Base-by-base conservation (phyloP, 2,113 vertebrate genomes). In the Promerops cafer region DNA sequence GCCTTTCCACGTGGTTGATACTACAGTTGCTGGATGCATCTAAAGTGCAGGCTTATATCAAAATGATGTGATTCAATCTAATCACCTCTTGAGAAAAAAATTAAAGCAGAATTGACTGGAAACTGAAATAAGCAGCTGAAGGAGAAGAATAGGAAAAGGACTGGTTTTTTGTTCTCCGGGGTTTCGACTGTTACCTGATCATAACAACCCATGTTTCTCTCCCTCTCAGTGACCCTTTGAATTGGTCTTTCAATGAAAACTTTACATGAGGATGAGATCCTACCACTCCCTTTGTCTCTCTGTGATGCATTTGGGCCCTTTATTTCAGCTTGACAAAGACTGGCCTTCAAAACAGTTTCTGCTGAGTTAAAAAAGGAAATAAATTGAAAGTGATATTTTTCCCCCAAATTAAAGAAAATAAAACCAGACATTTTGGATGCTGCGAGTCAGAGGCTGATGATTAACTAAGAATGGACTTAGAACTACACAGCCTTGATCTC, bases 91-190 rank as follows among this genome's bases (percentile, higher is more conserved):
- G 59, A 87, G 74, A 59, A 84, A 50, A 21, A 68, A 20, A 30
- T 42, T 89, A 72, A 66, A 87, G 57, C 23, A 76, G 23, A 93
- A 47, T 65, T 89, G 27, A 64, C 19, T 82, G 23, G 20, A 83
- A 95, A 80, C 21, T 57, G 66, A 85, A 91, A 87, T 27, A 91
- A 54, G 14, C 16, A 31, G 4, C 28, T 85, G 31, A 82, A 88
- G 27, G 12, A 83, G 15, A 28, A 90, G 40, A 76, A 91, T 33
- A 20, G 37, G 57, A 69, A 89, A 10, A 76, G 12, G n/a, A 24
- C 0, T 49, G 4, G 0, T 2, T 45, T 30, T 53, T 59, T 54
- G 4, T 65, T 93, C 44, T 44, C 12, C 13, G 10, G 27, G 5
- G 9, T 70, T 89, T 72, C 85, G 26, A 44, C 49, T 39, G 10